phyloP scores from a whole-genome alignment of 1,140 invertebrate genomes.

The Drosophila persimilis region DNA sequence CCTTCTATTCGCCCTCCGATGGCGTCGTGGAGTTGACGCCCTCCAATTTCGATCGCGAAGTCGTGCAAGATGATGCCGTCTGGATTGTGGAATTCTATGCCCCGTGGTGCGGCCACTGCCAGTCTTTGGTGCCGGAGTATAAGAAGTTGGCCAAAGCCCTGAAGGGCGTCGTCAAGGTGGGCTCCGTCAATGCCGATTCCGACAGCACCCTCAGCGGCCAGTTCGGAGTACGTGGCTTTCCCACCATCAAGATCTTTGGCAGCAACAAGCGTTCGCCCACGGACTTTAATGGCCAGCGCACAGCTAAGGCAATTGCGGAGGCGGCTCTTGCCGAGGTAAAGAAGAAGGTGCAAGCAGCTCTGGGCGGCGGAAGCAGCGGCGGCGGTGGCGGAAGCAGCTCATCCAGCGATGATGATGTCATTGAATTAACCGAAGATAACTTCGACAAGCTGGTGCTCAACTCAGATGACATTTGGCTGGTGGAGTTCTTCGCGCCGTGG shows the following conservation, averaged over 20 bases:
- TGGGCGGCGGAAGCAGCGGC: conserved; percentile 68
- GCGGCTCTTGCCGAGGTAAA: conserved; percentile 86
- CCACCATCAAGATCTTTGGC: conserved; percentile 98
- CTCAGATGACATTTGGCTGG: conserved; percentile 96
- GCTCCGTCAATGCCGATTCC: conserved; percentile 95
- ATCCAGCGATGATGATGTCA: conserved; percentile 88
- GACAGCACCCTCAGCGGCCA: conserved; percentile 91
- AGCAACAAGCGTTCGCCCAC: conserved; percentile 93
- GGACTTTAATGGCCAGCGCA: conserved; percentile 94
- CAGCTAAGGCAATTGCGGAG: conserved; percentile 93
- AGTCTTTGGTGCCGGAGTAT: conserved; percentile 93
- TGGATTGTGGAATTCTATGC: conserved; percentile 96
- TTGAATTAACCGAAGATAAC: conserved; percentile 97
- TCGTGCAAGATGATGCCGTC: conserved; percentile 92
- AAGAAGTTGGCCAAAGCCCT: conserved; percentile 93
- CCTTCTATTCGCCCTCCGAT: conserved; percentile 90
- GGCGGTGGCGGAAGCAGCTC: conserved; percentile 42
- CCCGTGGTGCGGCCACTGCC: conserved; percentile 96
- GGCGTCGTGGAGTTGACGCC: conserved; percentile 96
- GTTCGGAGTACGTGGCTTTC: conserved; percentile 95
- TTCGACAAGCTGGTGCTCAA: conserved; percentile 95
- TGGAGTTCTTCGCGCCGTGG: conserved; percentile 99
- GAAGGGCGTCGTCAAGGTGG: conserved; percentile 96
- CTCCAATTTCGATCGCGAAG: conserved; percentile 94
- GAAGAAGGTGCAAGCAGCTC: conserved; percentile 71